These are phyloP conservation scores for Morelia viridis DNA, from an alignment of 2,797 vertebrate genomes.

Conservation along the genomic window DNA sequence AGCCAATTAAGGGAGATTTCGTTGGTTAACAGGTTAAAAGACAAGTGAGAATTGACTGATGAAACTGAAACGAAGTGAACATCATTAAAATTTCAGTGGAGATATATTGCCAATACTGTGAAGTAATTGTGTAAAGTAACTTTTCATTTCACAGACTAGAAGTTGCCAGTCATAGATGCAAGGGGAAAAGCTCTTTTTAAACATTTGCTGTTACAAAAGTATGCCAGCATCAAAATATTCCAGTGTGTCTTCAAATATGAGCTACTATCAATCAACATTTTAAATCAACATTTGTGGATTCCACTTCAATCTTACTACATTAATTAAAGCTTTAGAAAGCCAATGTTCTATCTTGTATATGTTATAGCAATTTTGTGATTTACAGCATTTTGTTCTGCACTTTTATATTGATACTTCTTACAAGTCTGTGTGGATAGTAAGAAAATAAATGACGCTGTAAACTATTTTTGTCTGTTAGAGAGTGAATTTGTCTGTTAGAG, in stretches of 20 bases:
- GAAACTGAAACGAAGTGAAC: not conserved
- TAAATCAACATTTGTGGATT: not conserved
- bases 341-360: not conserved
- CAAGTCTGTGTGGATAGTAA: not conserved
- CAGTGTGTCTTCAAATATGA: not conserved
- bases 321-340: not conserved
- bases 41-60: not conserved
- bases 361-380: not conserved
- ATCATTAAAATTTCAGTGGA: not conserved
- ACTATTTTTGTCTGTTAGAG: not conserved
- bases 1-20: not conserved
- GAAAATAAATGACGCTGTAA: not conserved
- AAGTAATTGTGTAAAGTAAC: not conserved
- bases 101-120: not conserved
- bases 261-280: not conserved
- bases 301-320: not conserved
- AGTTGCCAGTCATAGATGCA: not conserved
- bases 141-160: not conserved
- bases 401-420: not conserved
- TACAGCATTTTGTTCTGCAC: not conserved
- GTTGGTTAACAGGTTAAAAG: not conserved
- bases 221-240: not conserved
- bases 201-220: not conserved
- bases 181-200: not conserved
- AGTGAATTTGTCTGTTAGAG: not conserved